Conservation (phyloP, 2,888 invertebrate genomes). For the Ichneumoninae sp. region DNA sequence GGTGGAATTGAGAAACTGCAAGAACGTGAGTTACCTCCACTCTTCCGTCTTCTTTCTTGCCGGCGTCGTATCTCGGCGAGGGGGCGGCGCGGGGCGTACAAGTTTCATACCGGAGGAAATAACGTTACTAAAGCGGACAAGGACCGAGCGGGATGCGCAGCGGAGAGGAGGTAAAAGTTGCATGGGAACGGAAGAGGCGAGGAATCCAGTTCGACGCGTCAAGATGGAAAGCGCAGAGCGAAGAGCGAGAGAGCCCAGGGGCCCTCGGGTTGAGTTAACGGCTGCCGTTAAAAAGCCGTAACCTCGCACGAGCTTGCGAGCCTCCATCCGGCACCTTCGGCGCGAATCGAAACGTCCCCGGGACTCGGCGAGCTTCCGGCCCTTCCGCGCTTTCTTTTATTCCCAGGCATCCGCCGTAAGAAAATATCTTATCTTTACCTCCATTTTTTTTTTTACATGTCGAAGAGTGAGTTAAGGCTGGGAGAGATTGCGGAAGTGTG, state of each 20-base stretch:
- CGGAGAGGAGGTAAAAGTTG: constrained; percentile 9
- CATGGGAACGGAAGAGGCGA: background rate
- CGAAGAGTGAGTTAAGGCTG: background rate
- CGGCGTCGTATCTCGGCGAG: constrained; percentile 8
- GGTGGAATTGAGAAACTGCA: constrained; percentile 24
- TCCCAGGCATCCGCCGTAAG: background rate
- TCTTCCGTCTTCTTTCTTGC: constrained; percentile 30
- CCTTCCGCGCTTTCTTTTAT: constrained; percentile 2
- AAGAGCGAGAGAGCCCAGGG: constrained; percentile 17
- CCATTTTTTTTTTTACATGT: background rate
- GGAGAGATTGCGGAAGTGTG: background rate
- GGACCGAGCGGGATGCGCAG: background rate
- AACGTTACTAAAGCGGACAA: constrained; percentile 49
- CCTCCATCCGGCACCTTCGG: constrained; percentile 48
- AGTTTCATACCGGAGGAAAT: constrained; percentile 47
- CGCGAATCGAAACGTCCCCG: background rate
- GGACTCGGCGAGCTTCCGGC: background rate
- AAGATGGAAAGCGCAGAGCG: constrained; percentile 9
- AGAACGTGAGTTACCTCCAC: constrained; percentile 49
- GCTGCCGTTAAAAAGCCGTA: constrained; percentile 67
- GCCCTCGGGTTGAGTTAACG: constrained; percentile 60
- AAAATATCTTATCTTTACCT: background rate
- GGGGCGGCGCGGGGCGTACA: background rate
- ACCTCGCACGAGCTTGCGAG: constrained; percentile 42
- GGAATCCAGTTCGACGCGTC: constrained; percentile 18